Conservation (phyloP, 2,888 invertebrate species). For the Ariolimax columbianus region DNA sequence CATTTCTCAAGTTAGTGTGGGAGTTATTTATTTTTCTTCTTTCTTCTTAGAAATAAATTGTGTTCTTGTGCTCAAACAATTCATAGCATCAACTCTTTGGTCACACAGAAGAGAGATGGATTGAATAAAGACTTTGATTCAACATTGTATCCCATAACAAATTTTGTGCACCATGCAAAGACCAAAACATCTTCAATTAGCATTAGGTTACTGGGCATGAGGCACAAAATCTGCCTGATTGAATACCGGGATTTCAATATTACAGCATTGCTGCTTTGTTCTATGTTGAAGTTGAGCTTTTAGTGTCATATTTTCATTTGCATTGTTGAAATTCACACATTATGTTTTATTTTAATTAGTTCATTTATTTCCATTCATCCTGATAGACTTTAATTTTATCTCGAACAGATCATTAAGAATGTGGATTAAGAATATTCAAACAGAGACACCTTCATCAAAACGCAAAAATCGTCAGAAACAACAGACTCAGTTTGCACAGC, state of each 20-base stretch:
- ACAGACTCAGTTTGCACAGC: conserved; percentile 41
- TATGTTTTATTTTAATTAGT: too few species aligned
- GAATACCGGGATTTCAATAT: too few species aligned
- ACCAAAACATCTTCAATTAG: too few species aligned
- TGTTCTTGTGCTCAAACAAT: too few species aligned
- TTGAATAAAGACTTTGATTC: too few species aligned
- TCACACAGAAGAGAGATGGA: too few species aligned
- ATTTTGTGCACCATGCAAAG: too few species aligned
- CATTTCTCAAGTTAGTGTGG: conserved; percentile 86
- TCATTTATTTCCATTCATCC: background rate
- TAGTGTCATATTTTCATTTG: background rate
- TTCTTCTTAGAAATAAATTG: background rate
- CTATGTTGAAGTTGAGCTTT: background rate
- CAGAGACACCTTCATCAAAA: conserved; percentile 6
- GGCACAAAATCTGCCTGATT: too few species aligned
- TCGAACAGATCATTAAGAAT: conserved; percentile 26
- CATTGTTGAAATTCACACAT: too few species aligned
- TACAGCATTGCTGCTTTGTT: background rate
- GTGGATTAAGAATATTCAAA: conserved; percentile 42
- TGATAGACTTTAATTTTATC: background rate
- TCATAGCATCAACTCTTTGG: too few species aligned
- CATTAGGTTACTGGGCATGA: too few species aligned
- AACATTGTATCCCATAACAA: too few species aligned
- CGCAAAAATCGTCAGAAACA: conserved; percentile 40
- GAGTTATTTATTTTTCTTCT: conserved; percentile 14